phyloP scores from a whole-genome alignment of 1,140 invertebrate species.

The Zaprionus ornatus region DNA sequence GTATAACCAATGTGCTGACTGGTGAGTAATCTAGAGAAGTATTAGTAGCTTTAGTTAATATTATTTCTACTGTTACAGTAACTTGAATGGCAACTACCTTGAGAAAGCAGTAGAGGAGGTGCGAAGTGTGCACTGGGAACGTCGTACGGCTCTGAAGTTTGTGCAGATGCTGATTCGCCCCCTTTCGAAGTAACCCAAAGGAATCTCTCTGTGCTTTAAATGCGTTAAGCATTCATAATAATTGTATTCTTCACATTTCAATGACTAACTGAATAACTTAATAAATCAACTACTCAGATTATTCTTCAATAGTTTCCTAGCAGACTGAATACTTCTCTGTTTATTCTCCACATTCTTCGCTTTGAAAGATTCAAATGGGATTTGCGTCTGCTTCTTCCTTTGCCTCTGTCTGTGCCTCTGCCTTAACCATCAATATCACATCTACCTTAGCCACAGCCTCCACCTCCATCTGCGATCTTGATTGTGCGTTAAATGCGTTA shows the following conservation, averaged over 20 bases:
- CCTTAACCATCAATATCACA: too few species aligned
- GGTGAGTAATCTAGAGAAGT: not conserved
- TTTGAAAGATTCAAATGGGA: not conserved
- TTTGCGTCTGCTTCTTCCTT: too few species aligned
- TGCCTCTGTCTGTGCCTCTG: too few species aligned
- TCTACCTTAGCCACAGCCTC: too few species aligned
- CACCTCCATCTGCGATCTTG: too few species aligned
- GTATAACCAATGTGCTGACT: not conserved
- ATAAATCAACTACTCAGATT: too few species aligned
- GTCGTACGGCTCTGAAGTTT: not conserved
- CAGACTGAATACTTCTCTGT: too few species aligned
- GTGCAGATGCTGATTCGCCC: not conserved
- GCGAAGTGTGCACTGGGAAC: not conserved
- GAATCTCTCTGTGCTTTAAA: not conserved
- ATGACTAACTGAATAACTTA: not conserved
- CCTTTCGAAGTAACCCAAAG: not conserved
- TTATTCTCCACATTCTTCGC: not conserved
- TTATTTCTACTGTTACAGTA: not conserved
- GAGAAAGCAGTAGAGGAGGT: not conserved
- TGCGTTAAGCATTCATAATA: too few species aligned
- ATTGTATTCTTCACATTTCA: too few species aligned
- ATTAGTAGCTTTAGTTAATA: not conserved
- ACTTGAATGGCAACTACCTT: not conserved
- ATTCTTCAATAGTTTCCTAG: not conserved
- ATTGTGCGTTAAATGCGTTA: too few species aligned